Base-by-base conservation (phyloP, 1,140 invertebrate species). In the Papilio xuthus region DNA sequence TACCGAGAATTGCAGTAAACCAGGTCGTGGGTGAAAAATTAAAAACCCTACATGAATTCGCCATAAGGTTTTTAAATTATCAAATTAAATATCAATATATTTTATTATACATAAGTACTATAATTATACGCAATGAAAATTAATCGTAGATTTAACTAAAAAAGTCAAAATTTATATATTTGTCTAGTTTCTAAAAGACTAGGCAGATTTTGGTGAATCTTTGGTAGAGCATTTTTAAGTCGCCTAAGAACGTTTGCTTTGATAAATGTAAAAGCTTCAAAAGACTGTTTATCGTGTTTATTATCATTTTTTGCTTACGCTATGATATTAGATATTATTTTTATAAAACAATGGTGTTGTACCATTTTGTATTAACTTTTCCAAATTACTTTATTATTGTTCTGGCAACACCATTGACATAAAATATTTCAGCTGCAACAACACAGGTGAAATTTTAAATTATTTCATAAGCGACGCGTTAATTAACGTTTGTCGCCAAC, bases 21-120 rank as follows among this genome's bases (percentile, higher is more conserved):
- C 56, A 37, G 53, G 74, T 76, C 74, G 74, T 42, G 53, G 56
- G 37, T 63, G 32, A 76, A 76, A 76, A 76, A 53, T 41, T 76
- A 4, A 44, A n/a, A 76, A 50, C n/a, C 42, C 74, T 76, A 56
- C 32, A 76, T 60, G 15, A n/a, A 9, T 60, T 42, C 53, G 18
- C 56, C 10, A 44, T 20, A 60, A 63, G 15, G 12, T n/a, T 73
- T 73, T 73, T 73, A 10, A 4, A 44, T 4, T 47, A 47, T 47
- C 23, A 47, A 73, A 73, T 47, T 73, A 73, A 73, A 15, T 47
- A 73, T 12, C 47, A 15, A 12, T 6, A 37, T 15, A 69, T 56
- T 56, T 56, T 28, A 60, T 28, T 28, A 67, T 67, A 28, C 28
- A 28, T 67, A 15, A 67, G 26, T 53, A 53, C 50, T 20, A n/a